phyloP scores from a whole-genome alignment of 2,113 vertebrate genomes.

The Numida meleagris region DNA sequence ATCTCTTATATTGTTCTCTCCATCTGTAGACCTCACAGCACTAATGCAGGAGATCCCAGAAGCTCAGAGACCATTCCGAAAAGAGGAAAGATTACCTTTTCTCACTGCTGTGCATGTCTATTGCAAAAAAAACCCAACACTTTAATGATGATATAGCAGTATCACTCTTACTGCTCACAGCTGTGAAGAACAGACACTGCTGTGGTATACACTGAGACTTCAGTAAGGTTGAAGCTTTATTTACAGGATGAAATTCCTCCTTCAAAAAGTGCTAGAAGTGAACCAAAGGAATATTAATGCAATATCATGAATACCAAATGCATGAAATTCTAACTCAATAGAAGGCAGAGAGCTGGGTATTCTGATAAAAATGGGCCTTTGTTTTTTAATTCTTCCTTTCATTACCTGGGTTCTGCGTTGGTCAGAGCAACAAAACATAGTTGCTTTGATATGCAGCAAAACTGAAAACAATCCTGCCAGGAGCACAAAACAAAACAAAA shows the following conservation, averaged over 20 bases:
- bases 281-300: constrained; percentile 41
- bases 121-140: background rate
- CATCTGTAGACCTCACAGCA: background rate
- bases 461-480: constrained; percentile 43
- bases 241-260: constrained; percentile 10
- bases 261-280: constrained; percentile 7
- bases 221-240: background rate
- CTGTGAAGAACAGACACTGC: background rate
- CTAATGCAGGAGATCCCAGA: background rate
- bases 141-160: background rate
- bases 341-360: constrained; percentile 49
- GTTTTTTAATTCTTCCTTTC: constrained; percentile 37
- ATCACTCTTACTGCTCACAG: background rate
- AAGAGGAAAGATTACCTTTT: background rate
- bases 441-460: background rate
- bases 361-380: constrained; percentile 63
- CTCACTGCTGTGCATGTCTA: background rate
- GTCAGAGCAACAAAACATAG: constrained; percentile 21
- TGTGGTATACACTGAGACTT: background rate
- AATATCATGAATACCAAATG: background rate
- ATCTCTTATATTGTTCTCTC: background rate
- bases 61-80: constrained; percentile 8
- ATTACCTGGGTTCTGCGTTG: constrained; percentile 44
- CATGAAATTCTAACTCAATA: constrained; percentile 46
- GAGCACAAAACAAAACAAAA: background rate